phyloP scores from a whole-genome alignment of 2,888 invertebrate genomes.

The Actias luna region DNA sequence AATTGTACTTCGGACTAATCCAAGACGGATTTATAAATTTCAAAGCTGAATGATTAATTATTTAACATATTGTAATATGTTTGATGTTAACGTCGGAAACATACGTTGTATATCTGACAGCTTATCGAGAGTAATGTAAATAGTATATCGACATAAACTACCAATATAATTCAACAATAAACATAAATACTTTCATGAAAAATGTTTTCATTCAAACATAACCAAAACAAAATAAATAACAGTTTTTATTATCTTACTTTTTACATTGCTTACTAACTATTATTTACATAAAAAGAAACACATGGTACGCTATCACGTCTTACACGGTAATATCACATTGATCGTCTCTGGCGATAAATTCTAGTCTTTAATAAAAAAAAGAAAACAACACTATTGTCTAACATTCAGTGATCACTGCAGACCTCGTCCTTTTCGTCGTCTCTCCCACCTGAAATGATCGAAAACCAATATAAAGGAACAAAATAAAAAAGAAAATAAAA shows the following conservation, averaged over 20 bases:
- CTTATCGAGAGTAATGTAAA: neutral
- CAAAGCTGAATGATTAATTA: constrained; percentile 11
- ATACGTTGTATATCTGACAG: neutral
- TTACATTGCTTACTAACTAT: constrained; percentile 64
- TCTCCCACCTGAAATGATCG: constrained; percentile 75
- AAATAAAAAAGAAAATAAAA: constrained; percentile 39
- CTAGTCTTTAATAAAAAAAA: constrained; percentile 42
- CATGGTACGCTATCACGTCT: constrained; percentile 59
- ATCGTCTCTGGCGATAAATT: constrained; percentile 73
- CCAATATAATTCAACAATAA: constrained; percentile 8
- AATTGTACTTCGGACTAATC: neutral
- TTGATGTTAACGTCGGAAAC: neutral
- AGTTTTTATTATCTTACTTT: constrained; percentile 61
- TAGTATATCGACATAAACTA: constrained; percentile 15
- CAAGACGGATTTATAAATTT: constrained; percentile 1
- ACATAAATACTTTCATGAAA: constrained; percentile 11
- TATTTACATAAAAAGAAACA: constrained; percentile 69
- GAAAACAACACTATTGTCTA: constrained; percentile 54
- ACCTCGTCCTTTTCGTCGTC: constrained; percentile 75
- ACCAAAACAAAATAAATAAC: constrained; percentile 60
- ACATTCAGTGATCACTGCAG: constrained; percentile 70
- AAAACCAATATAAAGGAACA: constrained; percentile 68
- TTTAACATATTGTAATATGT: neutral
- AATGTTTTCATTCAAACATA: constrained; percentile 37
- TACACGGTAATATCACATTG: constrained; percentile 77